Evolutionary conservation across 2,888 invertebrate genomes (phyloP), one percentile per base, ranked within the genome.

Genomic region (Meliscaeva auricollis): DNA sequence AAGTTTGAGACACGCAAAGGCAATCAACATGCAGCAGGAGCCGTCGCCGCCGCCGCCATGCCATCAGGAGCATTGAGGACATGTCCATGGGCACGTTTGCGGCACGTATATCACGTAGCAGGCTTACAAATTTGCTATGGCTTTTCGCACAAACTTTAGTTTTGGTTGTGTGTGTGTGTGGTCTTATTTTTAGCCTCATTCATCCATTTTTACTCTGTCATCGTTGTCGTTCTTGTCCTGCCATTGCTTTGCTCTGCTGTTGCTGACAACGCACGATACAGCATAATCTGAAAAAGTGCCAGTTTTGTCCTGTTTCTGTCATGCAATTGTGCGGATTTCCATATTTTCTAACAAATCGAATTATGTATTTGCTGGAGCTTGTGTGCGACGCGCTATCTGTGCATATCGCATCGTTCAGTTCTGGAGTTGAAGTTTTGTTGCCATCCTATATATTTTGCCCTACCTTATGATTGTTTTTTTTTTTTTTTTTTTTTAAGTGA

Each of bases 281-380:
- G 13, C 20, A 30, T 58, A 58, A 48, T 20, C 64, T 64, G 26
- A 35, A 64, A 60, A 46, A 64, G 13, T 58, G 8, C 11, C n/a
- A 26, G 48, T 41, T 50, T 62, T 15, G 46, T 70, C 44, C 62
- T 64, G 13, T 26, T 64, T 38, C 56, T 13, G 54, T 54, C 6
- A 50, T 72, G 73, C 60, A 60, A 38, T 46, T 72, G 17, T 66
- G n/a, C n/a, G 70, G 54, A 78, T 78, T 78, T 68, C 62, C 68
- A 73, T 73, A 82, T 77, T 82, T 73, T 30, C 44, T 32, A 62
- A 73, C 68, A 73, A 83, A 83, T 83, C 68, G 78, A 73, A 83
- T 83, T 83, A 78, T 38, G 20, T 20, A 35, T 66, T 38, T 48
- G 11, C 15, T 13, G 44, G n/a, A 20, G 22, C n/a, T 73, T 30